phyloP scores from a whole-genome alignment of 2,797 vertebrate genomes.

The Eospalax fontanierii region DNA sequence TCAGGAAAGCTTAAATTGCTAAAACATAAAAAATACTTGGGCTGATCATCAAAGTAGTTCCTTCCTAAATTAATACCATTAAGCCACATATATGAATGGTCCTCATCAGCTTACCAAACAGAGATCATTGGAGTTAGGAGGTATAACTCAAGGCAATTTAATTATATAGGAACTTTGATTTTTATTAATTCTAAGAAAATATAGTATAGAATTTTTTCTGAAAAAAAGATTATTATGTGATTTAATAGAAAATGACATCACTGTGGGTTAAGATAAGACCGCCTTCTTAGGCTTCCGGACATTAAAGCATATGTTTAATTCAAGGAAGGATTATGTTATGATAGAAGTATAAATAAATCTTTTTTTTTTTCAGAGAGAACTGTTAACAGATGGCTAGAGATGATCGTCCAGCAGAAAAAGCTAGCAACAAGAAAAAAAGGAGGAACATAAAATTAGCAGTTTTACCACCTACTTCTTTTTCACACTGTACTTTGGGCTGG shows the following conservation, averaged over 20 bases:
- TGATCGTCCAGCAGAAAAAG: background rate
- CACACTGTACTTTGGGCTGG: background rate
- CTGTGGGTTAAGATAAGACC: constrained; percentile 8
- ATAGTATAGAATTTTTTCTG: background rate
- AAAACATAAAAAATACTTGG: background rate
- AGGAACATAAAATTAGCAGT: background rate
- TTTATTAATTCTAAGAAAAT: constrained; percentile 14
- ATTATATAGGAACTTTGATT: constrained; percentile 23
- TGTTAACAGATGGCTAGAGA: constrained; percentile 57
- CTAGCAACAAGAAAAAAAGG: constrained; percentile 4
- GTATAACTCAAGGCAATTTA: background rate
- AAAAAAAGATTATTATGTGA: background rate
- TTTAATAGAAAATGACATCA: background rate
- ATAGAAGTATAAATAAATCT: constrained; percentile 49
- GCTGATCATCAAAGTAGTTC: background rate
- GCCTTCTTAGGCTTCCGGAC: background rate
- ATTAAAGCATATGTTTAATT: constrained; percentile 55
- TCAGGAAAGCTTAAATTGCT: background rate
- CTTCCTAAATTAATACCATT: background rate
- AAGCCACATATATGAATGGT: background rate
- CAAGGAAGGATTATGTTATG: background rate
- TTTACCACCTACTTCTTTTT: background rate
- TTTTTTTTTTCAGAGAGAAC: background rate
- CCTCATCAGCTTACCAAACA: background rate
- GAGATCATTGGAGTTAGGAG: background rate